These are phyloP conservation scores for Melanostigma gelatinosum DNA, from an alignment of 2,113 vertebrate species.

Conservation along the genomic window DNA sequence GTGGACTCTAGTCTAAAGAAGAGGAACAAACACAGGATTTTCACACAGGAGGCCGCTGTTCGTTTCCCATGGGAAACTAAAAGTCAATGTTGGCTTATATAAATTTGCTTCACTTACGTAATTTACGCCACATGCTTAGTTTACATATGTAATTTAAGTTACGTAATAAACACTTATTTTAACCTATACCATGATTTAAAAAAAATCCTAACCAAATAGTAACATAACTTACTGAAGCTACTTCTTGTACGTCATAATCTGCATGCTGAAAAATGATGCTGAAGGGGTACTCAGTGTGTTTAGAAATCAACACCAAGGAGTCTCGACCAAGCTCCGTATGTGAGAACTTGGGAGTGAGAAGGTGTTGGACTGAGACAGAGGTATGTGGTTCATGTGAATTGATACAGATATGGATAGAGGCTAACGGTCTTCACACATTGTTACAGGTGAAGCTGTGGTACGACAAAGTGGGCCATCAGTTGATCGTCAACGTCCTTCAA, in stretches of 20 bases:
- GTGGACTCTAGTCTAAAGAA: neutral
- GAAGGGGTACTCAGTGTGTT: too few species aligned
- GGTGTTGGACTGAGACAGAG: neutral
- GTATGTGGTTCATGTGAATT: neutral
- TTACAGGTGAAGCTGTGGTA: conserved; percentile 97
- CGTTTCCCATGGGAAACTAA: neutral
- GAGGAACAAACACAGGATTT: neutral
- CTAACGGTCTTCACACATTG: neutral
- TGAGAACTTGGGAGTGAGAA: neutral
- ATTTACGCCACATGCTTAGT: too few species aligned
- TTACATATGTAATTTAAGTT: too few species aligned
- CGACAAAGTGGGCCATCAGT: conserved; percentile 97
- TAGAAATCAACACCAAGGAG: too few species aligned
- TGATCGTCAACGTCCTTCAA: conserved; percentile 98
- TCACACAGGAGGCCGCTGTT: neutral
- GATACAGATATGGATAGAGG: neutral
- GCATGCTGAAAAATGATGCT: too few species aligned
- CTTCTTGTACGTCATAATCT: too few species aligned
- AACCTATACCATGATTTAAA: too few species aligned
- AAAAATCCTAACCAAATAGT: too few species aligned
- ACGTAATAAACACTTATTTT: too few species aligned
- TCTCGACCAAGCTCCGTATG: neutral
- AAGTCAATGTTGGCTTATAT: neutral
- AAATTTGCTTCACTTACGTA: too few species aligned
- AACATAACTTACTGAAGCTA: too few species aligned